Percentiles rank a stretch among this genome's conserved stretches.
phyloP scores from a whole-genome alignment of 1,140 invertebrate genomes.

The Halictus rubicundus region DNA sequence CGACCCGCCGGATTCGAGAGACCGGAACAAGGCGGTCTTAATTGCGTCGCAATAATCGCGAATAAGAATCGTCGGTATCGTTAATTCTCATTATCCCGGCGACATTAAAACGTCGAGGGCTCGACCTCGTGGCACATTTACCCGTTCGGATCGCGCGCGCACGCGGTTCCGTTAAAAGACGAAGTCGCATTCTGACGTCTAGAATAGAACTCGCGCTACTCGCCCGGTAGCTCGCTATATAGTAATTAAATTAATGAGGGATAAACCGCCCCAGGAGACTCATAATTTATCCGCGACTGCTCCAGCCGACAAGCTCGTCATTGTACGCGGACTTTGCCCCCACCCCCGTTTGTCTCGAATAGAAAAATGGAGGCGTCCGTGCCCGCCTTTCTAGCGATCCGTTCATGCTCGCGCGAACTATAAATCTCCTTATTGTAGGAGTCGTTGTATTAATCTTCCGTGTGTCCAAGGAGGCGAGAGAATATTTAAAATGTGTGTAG shows the following conservation, averaged over 20 bases:
- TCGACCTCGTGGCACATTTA: slow-evolving; percentile 48
- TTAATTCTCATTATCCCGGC: slow-evolving; percentile 18
- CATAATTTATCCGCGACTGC: slow-evolving; percentile 52
- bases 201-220: slow-evolving; percentile 16
- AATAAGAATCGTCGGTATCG: not conserved
- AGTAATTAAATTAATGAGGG: slow-evolving; percentile 64
- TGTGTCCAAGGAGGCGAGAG: too few relatives aligned
- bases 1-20: not conserved
- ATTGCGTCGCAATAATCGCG: slow-evolving; percentile 4
- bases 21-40: not conserved
- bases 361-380: not conserved
- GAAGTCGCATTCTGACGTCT: slow-evolving; percentile 14
- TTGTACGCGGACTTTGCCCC: slow-evolving; percentile 32
- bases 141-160: slow-evolving; percentile 6
- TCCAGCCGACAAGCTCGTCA: slow-evolving; percentile 52
- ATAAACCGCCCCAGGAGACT: slow-evolving; percentile 58
- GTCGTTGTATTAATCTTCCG: not conserved
- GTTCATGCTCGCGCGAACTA: not conserved
- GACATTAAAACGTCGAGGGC: not conserved
- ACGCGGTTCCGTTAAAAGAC: not conserved
- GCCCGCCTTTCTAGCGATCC: not conserved
- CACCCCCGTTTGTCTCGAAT: slow-evolving; percentile 21
- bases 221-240: slow-evolving; percentile 16
- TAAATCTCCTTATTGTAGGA: not conserved
- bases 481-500: too few relatives aligned